Evolutionary conservation across 1,140 invertebrate genomes (phyloP), one percentile per base, ranked within the genome.

Genomic region (Palaemon carinicauda): DNA sequence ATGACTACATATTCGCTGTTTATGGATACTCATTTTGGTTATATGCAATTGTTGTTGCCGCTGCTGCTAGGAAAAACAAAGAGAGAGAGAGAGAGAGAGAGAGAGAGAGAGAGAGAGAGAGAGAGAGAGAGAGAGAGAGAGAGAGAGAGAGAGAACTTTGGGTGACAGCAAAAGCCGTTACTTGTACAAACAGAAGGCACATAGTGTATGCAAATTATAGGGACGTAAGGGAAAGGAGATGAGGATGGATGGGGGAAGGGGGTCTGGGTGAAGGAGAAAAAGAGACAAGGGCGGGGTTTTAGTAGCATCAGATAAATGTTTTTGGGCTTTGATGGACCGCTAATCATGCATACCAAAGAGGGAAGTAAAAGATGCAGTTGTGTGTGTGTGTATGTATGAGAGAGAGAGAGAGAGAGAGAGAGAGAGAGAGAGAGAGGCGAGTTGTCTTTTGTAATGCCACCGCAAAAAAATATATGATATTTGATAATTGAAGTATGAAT

Each of bases 271-370:
- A 3, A 9, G 41, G 12, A 41, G 41, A n/a, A n/a, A n/a, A n/a
- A n/a, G 41, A 41, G 41, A 41, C 41, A 41, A 41, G 41, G 41
- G 41, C 41, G 41, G 41, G 41, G 41, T 41, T 41, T 41, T 41
- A 81, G 80, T 33, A 56, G 80, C 80, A 81, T 81, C 80, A 81
- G 80, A 81, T 81, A 81, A 81, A 81, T 81, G 56, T 41, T 41
- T 41, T 71, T 41, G 31, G 80, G 60, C 80, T 81, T 71, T 81
- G 80, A 81, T 65, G 80, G n/a, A 81, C 60, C 80, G 80, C 80
- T 71, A 81, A 81, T 81, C 80, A 81, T 81, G 80, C 80, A 81
- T 81, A 81, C 80, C 71, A 71, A 81, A 27, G 33, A 69, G 80
- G 17, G 41, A 41, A 9, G 41, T 41, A 41, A 29, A n/a, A 65